Base-by-base conservation (phyloP, 2,888 invertebrate species). In the Meta bourneti region DNA sequence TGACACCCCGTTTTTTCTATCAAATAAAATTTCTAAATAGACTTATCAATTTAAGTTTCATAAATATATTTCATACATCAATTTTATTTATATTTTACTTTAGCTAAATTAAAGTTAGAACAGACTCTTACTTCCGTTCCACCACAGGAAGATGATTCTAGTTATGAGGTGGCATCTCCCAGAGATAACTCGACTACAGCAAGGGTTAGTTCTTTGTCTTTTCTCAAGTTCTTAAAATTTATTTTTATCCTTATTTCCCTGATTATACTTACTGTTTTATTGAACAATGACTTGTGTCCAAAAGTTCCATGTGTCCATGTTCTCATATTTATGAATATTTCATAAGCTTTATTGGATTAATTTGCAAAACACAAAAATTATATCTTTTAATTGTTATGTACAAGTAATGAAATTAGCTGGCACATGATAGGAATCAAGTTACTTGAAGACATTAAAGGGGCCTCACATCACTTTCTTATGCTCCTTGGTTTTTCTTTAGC, bases 161-260 rank as follows among this genome's bases (percentile, higher is more conserved):
- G 96, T 94, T 95, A 96, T 87, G 96, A 96, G 93, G 96, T 96
- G 72, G 96, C 96, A 7, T 96, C 96, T 48, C 96, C 96, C 4
- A 95, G 96, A 93, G 96, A 96, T 94, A 96, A 96, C 49, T 86
- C 90, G 13, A 85, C 78, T 48, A 74, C 82, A 8, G 74, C 92
- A 52, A 48, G 91, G 49, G 93, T 91, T 96, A 96, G 69, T 87
- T 48, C 78, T 52, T n/a, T 52, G 54, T 51, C 8, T 34, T 34
- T 20, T 70, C 19, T 20, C 19, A 80, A 20, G 11, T 77, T 20
- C 7, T 48, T 48, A 0, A 16, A n/a, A 9, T 78, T 51, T 11
- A 11, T 5, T 71, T n/a, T 71, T n/a, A n/a, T n/a, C n/a, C n/a
- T n/a, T 69, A 69, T 69, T 69, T 6, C 11, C 11, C 11, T 69